These are phyloP conservation scores for Hylaeus volcanicus DNA, from an alignment of 1,140 invertebrate genomes.

Conservation along the genomic window DNA sequence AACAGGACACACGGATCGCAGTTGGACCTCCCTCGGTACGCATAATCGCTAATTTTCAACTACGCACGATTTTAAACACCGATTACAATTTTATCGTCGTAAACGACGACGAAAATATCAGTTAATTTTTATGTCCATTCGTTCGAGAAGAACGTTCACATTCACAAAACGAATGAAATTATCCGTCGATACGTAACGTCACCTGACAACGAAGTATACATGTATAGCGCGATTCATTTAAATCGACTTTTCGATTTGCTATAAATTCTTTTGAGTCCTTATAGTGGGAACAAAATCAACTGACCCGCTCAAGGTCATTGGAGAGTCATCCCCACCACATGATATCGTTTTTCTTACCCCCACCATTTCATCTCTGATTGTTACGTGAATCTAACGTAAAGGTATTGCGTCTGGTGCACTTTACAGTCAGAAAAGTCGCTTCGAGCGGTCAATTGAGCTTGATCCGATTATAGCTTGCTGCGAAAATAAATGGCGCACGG, in stretches of 20 bases:
- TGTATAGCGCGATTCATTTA: slow-evolving; percentile 1
- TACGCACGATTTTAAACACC: slow-evolving; percentile 4
- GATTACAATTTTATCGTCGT: slow-evolving; percentile 23
- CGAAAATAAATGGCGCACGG: slow-evolving; percentile 30
- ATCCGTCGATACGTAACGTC: neutral
- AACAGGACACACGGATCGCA: slow-evolving; percentile 23
- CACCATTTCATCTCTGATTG: neutral
- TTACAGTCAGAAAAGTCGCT: neutral
- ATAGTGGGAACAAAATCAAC: neutral
- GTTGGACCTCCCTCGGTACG: slow-evolving; percentile 13
- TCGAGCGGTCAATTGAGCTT: neutral
- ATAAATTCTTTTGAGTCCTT: neutral
- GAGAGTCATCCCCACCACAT: neutral
- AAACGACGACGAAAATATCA: slow-evolving; percentile 7
- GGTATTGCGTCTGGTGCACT: neutral
- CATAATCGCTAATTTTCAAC: slow-evolving; percentile 14
- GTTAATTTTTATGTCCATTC: slow-evolving; percentile 36
- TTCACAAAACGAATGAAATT: slow-evolving; percentile 14
- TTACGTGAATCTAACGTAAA: too few species aligned
- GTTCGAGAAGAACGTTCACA: neutral
- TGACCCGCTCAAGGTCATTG: neutral
- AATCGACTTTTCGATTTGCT: slow-evolving; percentile 1
- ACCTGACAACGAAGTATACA: slow-evolving; percentile 22
- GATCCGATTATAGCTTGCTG: neutral
- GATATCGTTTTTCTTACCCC: neutral